Evolutionary conservation across 2,888 invertebrate genomes (phyloP).

Genomic region (Heliconius aoede): DNA sequence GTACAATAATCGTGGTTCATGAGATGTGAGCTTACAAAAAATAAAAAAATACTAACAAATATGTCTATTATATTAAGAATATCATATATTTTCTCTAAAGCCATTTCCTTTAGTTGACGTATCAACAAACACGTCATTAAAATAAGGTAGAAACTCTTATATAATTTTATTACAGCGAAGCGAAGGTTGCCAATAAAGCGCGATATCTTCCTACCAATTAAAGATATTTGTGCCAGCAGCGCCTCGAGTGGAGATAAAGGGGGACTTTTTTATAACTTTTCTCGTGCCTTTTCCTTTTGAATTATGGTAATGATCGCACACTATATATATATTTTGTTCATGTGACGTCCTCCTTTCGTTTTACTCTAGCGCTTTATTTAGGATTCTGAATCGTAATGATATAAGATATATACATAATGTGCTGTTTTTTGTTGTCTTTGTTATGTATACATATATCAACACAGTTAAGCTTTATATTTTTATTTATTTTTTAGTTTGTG

Average conservation of each 20-base stretch:
- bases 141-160: conserved; percentile 16
- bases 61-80: too few species aligned
- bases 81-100: background rate
- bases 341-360: conserved; percentile 14
- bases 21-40: too few species aligned
- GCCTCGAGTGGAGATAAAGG: background rate
- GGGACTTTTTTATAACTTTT: background rate
- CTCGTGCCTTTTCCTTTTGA: conserved; percentile 24
- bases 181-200: conserved; percentile 26
- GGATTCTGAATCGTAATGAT: background rate
- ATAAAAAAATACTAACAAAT: too few species aligned
- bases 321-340: conserved; percentile 1
- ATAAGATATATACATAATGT: background rate
- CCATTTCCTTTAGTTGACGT: background rate
- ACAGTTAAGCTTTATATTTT: background rate
- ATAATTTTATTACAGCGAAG: conserved; percentile 18
- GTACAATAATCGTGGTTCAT: too few species aligned
- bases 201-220: conserved; percentile 28
- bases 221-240: conserved; percentile 25
- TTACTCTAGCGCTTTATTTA: background rate
- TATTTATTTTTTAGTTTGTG: background rate
- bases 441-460: background rate
- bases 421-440: background rate
- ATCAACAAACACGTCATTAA: background rate
- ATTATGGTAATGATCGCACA: conserved; percentile 26